phyloP scores from a whole-genome alignment of 2,797 vertebrate species.

The Menidia menidia region DNA sequence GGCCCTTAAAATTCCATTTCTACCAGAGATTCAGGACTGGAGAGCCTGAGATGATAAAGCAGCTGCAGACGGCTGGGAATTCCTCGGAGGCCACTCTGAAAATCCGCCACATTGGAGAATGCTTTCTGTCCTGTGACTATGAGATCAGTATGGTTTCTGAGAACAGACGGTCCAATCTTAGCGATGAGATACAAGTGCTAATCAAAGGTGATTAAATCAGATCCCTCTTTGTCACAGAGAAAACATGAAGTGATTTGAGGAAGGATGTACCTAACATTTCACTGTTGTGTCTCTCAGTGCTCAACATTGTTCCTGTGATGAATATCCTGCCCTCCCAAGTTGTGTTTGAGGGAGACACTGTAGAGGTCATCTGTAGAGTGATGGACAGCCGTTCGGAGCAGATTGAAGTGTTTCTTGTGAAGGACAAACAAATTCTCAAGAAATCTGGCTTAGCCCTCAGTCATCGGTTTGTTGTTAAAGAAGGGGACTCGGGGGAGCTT shows the following conservation, averaged over 20 bases:
- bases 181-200: constrained; percentile 51
- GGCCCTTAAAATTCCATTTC: constrained; percentile 66
- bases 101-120: constrained; percentile 37
- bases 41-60: constrained; percentile 26
- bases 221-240: neutral
- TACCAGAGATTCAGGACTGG: constrained; percentile 33
- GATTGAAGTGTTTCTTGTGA: constrained; percentile 71
- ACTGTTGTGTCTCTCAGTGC: constrained; percentile 59
- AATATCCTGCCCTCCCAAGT: constrained; percentile 34
- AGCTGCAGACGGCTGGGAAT: constrained; percentile 14
- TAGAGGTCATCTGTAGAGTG: constrained; percentile 70
- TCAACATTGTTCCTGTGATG: constrained; percentile 67
- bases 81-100: constrained; percentile 40
- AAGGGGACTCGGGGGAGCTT: constrained; percentile 68
- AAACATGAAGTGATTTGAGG: neutral
- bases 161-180: constrained; percentile 62
- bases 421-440: constrained; percentile 51
- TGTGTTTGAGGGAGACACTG: constrained; percentile 71
- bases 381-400: neutral
- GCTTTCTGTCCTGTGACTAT: constrained; percentile 71
- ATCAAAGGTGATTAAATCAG: constrained; percentile 65
- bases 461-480: constrained; percentile 27
- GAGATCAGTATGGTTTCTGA: constrained; percentile 41
- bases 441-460: constrained; percentile 12
- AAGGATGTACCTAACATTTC: constrained; percentile 7